These are phyloP conservation scores for Odontamblyopus lacepedii DNA, from an alignment of 2,797 vertebrate genomes.

Conservation along the genomic window DNA sequence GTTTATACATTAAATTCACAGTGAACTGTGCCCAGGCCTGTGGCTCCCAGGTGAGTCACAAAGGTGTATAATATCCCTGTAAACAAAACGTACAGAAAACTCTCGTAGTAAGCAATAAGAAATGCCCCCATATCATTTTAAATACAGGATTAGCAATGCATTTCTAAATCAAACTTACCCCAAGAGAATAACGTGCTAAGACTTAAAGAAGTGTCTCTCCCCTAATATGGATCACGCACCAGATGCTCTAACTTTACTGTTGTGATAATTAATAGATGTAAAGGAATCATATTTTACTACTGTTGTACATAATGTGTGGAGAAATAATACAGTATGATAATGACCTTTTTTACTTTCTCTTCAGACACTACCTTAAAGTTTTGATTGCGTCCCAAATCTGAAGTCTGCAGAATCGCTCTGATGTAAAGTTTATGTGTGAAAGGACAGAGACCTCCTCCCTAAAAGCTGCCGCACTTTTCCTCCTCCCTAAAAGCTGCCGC, in stretches of 20 bases:
- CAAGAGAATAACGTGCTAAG: not conserved
- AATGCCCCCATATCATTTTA: not conserved
- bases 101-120: not conserved
- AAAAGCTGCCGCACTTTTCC: conserved; percentile 67
- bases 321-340: no score
- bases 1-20: not conserved
- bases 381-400: not conserved
- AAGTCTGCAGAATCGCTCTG: conserved; percentile 47
- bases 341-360: not conserved
- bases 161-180: not conserved
- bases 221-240: not conserved
- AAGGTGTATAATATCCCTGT: not conserved
- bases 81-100: not conserved
- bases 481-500: conserved; percentile 62
- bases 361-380: not conserved
- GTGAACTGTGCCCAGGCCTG: not conserved
- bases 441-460: conserved; percentile 43
- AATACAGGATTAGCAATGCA: conserved; percentile 4
- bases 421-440: conserved; percentile 54
- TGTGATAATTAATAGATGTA: not conserved
- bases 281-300: not conserved
- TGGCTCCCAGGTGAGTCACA: not conserved
- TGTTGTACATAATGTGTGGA: not conserved
- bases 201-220: not conserved
- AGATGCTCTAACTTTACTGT: not conserved